A percentile compares a stretch with the other conserved stretches of the same genome.
phyloP scores from a whole-genome alignment of 2,888 invertebrate species.

The Ischnus inquisitorius region DNA sequence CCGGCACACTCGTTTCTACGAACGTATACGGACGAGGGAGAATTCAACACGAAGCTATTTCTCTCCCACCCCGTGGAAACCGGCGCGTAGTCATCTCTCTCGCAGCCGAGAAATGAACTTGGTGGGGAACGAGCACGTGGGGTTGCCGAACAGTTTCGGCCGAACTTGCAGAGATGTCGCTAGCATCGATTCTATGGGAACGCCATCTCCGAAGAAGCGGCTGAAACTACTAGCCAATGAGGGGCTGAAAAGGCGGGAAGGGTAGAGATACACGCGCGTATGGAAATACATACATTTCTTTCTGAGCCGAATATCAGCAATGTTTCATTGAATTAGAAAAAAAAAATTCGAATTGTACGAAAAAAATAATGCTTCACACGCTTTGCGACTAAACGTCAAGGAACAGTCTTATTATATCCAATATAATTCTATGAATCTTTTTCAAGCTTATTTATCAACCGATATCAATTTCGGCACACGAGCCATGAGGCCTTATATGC shows the following conservation, averaged over 20 bases:
- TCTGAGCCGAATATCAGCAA: not conserved
- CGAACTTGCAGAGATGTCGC: slow-evolving; percentile 77
- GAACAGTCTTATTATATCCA: too few species aligned
- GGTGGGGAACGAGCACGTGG: slow-evolving; percentile 79
- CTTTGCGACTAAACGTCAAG: not conserved
- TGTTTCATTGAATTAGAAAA: not conserved
- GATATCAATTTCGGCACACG: too few species aligned
- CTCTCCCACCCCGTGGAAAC: slow-evolving; percentile 43
- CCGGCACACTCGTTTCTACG: slow-evolving; percentile 66
- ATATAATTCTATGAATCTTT: too few species aligned
- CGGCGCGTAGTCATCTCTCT: slow-evolving; percentile 49
- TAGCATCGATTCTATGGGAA: slow-evolving; percentile 20
- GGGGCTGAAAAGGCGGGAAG: slow-evolving; percentile 65
- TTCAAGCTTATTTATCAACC: too few species aligned
- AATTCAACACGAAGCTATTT: slow-evolving; percentile 66
- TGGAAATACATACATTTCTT: not conserved
- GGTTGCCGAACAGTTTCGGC: slow-evolving; percentile 71
- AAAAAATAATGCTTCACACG: too few species aligned
- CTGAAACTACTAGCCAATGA: slow-evolving; percentile 73
- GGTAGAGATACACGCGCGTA: not conserved
- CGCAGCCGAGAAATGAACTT: slow-evolving; percentile 49
- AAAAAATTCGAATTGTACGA: not conserved
- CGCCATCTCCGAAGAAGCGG: slow-evolving; percentile 66
- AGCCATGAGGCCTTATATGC: too few species aligned
- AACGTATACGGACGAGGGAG: slow-evolving; percentile 30